Percentiles rank a stretch among this genome's conserved stretches.
phyloP scores from a whole-genome alignment of 1,140 invertebrate genomes.

The Atta colombica region DNA sequence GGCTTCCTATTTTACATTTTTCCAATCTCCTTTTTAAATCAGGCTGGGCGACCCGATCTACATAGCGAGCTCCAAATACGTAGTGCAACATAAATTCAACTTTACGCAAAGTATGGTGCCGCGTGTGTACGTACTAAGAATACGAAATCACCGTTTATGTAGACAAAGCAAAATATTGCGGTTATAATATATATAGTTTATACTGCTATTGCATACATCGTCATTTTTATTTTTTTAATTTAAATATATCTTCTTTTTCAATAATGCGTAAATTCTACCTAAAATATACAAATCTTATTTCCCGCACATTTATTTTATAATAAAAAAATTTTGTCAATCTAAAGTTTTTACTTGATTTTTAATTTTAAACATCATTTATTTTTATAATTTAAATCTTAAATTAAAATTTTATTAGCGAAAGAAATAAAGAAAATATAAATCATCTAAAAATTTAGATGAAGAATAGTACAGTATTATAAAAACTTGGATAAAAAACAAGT shows the following conservation, averaged over 20 bases:
- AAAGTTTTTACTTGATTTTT: neutral
- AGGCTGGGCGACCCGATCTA: conserved; percentile 31
- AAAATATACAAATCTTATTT: neutral
- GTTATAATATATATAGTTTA: conserved; percentile 29
- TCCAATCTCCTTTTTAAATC: conserved; percentile 61
- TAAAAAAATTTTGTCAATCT: neutral
- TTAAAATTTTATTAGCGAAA: neutral
- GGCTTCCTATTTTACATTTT: conserved; percentile 55
- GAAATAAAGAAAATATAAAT: neutral
- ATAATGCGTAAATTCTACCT: neutral
- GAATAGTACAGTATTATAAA: neutral
- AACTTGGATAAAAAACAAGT: neutral
- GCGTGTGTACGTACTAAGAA: conserved; percentile 49
- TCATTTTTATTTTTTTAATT: neutral
- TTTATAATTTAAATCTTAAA: neutral
- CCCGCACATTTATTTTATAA: neutral
- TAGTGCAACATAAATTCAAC: conserved; percentile 51
- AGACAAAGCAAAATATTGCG: conserved; percentile 37
- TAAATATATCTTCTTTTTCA: neutral
- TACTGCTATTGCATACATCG: neutral
- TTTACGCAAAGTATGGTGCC: conserved; percentile 46
- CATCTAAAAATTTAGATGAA: neutral
- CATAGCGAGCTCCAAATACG: conserved; percentile 31
- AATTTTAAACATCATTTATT: neutral
- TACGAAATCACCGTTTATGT: conserved; percentile 55